These are phyloP conservation scores for Protaetia brevitarsis DNA, from an alignment of 1,140 invertebrate genomes.

Conservation along the genomic window DNA sequence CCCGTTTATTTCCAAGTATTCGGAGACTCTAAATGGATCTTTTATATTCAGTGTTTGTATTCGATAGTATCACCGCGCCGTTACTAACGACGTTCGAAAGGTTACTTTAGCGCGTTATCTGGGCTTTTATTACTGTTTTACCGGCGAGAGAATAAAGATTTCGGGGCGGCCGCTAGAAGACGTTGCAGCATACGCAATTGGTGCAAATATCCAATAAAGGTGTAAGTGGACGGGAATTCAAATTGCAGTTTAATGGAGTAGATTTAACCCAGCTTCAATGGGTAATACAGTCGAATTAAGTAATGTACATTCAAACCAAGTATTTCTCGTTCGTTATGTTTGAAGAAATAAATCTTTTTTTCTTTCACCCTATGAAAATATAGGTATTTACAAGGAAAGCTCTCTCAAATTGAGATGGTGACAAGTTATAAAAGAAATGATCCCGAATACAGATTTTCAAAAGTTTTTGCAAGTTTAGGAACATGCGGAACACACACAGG, in stretches of 20 bases:
- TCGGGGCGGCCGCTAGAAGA: not conserved
- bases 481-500: too few species aligned
- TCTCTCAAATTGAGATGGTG: too few species aligned
- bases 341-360: too few species aligned
- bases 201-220: not conserved
- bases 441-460: too few species aligned
- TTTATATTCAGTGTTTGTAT: slow-evolving; percentile 17
- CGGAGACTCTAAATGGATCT: not conserved
- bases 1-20: not conserved
- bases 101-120: not conserved
- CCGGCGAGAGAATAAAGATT: not conserved
- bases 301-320: too few species aligned
- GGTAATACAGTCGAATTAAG: too few species aligned
- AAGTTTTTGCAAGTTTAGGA: too few species aligned
- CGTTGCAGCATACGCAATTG: not conserved
- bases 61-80: not conserved
- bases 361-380: too few species aligned
- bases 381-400: too few species aligned
- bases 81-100: not conserved
- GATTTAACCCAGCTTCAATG: not conserved
- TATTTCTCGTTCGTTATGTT: too few species aligned
- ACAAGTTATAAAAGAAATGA: too few species aligned
- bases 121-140: not conserved
- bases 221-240: not conserved
- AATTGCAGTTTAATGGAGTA: not conserved